phyloP scores from a whole-genome alignment of 2,888 invertebrate species.

The Bellardia pandia region DNA sequence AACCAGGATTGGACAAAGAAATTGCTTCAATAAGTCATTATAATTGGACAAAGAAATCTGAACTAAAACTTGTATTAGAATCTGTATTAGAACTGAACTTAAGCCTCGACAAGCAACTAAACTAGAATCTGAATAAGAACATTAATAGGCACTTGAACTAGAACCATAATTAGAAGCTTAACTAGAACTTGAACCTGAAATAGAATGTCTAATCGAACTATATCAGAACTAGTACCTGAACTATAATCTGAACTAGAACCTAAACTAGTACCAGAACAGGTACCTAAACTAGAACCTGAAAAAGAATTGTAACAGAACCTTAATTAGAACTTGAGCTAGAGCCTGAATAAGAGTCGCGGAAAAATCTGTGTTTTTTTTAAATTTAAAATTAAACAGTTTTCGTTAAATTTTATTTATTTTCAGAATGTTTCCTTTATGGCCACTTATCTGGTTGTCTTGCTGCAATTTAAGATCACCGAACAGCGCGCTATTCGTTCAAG shows the following conservation, averaged over 20 bases:
- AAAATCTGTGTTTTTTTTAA: not conserved
- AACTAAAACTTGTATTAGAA: too few relatives aligned
- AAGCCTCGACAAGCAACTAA: not conserved
- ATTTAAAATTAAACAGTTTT: not conserved
- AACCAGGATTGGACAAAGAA: too few relatives aligned
- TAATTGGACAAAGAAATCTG: too few relatives aligned
- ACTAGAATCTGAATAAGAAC: not conserved
- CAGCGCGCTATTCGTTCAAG: constrained; percentile 84
- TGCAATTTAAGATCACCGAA: constrained; percentile 89
- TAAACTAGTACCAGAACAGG: too few relatives aligned
- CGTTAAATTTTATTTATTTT: constrained; percentile 74
- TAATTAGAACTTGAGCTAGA: not conserved
- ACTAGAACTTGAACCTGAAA: not conserved
- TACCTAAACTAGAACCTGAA: not conserved
- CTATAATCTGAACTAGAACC: too few relatives aligned
- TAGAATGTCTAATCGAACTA: not conserved
- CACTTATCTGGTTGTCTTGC: constrained; percentile 89
- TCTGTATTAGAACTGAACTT: too few relatives aligned
- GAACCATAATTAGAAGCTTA: not conserved
- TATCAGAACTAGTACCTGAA: not conserved
- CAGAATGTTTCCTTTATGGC: constrained; percentile 90
- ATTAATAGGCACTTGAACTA: not conserved
- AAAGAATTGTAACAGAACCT: not conserved
- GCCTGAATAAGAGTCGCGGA: too few relatives aligned
- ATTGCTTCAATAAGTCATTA: too few relatives aligned